phyloP scores from a whole-genome alignment of 2,797 vertebrate genomes.

The Lepilemur septentrionalis region DNA sequence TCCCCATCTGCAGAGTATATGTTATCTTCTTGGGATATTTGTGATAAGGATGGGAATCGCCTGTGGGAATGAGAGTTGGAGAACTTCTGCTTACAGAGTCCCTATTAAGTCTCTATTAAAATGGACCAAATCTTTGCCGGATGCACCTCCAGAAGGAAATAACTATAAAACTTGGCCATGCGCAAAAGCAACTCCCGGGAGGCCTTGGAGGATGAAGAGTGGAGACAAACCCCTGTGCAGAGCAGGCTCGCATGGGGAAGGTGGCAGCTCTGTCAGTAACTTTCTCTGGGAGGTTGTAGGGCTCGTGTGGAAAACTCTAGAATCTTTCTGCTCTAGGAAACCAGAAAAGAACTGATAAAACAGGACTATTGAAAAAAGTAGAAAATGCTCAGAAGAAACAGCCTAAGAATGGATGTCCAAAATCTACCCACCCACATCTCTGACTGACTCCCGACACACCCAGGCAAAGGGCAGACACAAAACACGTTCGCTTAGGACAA shows the following conservation, averaged over 20 bases:
- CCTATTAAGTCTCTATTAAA: background rate
- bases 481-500: background rate
- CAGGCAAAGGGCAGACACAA: background rate
- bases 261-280: too few species aligned
- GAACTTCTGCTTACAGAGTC: background rate
- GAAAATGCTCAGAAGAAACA: background rate
- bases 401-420: background rate
- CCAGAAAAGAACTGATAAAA: background rate
- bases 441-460: fast-evolving
- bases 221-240: fast-evolving
- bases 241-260: fast-evolving
- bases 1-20: fast-evolving
- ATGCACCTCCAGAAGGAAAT: background rate
- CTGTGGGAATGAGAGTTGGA: background rate
- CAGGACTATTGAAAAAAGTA: too few species aligned
- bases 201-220: fast-evolving
- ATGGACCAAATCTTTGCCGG: too few species aligned
- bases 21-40: background rate
- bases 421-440: too few species aligned
- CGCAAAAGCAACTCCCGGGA: too few species aligned
- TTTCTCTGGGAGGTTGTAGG: fast-evolving
- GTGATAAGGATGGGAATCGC: background rate
- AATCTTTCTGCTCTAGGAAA: background rate
- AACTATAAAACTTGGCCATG: background rate
- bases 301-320: background rate